These are phyloP conservation scores for Camelus dromedarius DNA, from an alignment of 2,113 vertebrate species.

Conservation along the genomic window DNA sequence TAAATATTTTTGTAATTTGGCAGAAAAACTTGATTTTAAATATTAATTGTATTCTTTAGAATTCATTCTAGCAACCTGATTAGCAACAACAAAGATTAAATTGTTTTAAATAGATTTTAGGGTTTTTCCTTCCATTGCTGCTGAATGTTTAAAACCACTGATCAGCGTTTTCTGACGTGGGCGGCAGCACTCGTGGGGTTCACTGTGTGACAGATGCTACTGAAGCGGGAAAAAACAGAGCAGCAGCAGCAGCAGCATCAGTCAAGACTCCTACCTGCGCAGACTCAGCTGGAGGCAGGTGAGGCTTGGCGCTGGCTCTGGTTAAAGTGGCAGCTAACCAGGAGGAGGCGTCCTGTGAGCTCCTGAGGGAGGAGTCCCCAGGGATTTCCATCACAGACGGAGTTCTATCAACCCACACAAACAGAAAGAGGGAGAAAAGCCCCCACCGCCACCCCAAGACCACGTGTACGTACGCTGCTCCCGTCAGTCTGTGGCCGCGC, in stretches of 20 bases:
- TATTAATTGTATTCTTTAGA: not conserved
- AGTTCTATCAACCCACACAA: not conserved
- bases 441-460: not conserved
- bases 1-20: not conserved
- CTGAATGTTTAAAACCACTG: not conserved
- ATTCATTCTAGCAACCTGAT: conserved; percentile 16
- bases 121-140: not conserved
- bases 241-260: not conserved
- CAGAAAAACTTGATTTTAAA: not conserved
- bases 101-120: not conserved
- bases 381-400: not conserved
- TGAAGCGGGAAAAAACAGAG: not conserved
- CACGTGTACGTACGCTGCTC: not conserved
- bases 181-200: not conserved
- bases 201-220: not conserved
- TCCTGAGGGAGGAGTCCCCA: not conserved
- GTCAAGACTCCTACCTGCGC: fast-evolving
- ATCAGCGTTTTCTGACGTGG: not conserved
- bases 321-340: fast-evolving
- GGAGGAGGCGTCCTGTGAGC: not conserved
- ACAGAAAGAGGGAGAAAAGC: not conserved
- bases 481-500: not conserved
- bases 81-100: not conserved
- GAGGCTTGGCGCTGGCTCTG: fast-evolving
- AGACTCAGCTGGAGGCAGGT: not conserved